Base-by-base conservation (phyloP, 2,797 vertebrate species). In the Coracias cyanogaster region DNA sequence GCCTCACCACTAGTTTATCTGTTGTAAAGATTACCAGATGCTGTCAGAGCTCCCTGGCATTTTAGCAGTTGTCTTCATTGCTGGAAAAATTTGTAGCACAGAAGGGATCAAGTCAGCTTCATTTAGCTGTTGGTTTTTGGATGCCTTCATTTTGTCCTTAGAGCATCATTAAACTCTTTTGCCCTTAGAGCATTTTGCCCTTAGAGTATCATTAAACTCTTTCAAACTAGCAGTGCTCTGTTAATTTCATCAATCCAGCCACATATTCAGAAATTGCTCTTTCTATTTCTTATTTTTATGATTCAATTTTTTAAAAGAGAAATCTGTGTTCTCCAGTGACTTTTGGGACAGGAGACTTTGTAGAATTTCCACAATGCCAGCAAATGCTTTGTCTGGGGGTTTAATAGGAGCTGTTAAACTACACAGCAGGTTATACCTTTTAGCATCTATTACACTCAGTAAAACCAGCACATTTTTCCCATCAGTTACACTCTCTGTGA, bases 401-500 rank as follows among this genome's bases (percentile, higher is more conserved):
- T 97, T 96, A 95, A 96, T 91, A 92, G 88, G 74, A 94, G 70
- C 88, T 89, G 86, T 96, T 96, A 95, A 96, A 91, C 88, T 74
- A 85, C 95, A 57, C 93, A 95, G 93, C 90, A 90, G 90, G 94
- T 95, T 94, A 51, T 85, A 95, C 81, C 78, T 96, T 95, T 95
- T 95, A 96, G 88, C 87, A 69, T 96, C 96, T 92, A 95, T 96
- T 94, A 86, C 87, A 91, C 91, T 93, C 65, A 72, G 94, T 95
- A 96, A 96, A 94, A 88, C 46, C n/a, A 1, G 82, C 94, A 97
- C 78, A 86, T 96, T 97, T 96, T 96, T 93, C 91, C 88, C 91
- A 94, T 95, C 90, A 90, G 90, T 84, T 96, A 74, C 94, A 96
- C 82, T 82, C 90, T 62, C 78, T 1, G 10, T 90, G 89, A 96